These are phyloP conservation scores for Pelecanus crispus DNA, from an alignment of 2,113 vertebrate species.

Conservation along the genomic window DNA sequence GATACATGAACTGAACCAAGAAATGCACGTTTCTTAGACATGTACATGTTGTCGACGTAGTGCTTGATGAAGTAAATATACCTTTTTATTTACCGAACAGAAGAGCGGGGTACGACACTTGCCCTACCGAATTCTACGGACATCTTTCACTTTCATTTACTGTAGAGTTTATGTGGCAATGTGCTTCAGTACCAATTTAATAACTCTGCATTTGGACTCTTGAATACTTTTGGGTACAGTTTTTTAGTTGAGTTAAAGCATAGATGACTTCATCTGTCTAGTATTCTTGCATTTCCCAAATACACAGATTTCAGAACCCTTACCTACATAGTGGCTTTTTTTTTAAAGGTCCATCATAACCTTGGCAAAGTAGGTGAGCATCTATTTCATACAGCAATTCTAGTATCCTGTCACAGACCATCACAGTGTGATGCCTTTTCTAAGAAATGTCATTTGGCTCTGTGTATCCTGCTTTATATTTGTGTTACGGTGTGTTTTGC, in stretches of 20 bases:
- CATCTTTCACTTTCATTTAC: not conserved
- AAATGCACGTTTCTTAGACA: not conserved
- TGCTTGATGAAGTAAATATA: not conserved
- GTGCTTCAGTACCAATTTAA: not conserved
- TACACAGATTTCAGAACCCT: not conserved
- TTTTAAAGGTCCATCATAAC: not conserved
- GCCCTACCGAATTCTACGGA: not conserved
- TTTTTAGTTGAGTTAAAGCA: not conserved
- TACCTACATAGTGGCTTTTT: not conserved
- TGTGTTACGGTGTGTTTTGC: not conserved
- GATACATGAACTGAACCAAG: not conserved
- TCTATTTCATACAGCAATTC: not conserved
- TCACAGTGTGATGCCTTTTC: not conserved
- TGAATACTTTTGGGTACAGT: not conserved
- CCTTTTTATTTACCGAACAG: not conserved
- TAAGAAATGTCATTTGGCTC: not conserved
- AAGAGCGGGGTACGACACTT: not conserved
- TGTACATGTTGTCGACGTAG: not conserved
- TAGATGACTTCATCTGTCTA: not conserved
- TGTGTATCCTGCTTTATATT: not conserved
- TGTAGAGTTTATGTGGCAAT: not conserved
- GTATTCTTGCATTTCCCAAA: not conserved
- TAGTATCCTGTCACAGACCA: not conserved
- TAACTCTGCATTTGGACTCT: not conserved
- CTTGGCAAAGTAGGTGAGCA: not conserved